Percentiles rank a stretch among this genome's conserved stretches.
phyloP scores from a whole-genome alignment of 2,797 vertebrate genomes.

The Carcharodon carcharias region DNA sequence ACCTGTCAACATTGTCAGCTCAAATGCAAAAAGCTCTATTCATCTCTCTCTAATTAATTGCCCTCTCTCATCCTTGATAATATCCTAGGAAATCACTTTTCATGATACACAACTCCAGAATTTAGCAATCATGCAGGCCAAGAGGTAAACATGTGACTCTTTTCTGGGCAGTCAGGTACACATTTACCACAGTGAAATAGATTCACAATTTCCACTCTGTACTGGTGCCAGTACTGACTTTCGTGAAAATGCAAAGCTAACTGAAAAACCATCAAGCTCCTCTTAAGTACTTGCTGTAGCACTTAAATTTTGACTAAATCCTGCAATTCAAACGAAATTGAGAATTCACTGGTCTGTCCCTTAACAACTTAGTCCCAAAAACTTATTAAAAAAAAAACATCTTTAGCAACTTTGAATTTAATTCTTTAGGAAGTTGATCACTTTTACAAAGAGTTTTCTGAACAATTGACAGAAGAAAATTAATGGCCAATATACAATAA shows the following conservation, averaged over 20 bases:
- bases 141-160: neutral
- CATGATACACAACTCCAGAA: neutral
- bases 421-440: neutral
- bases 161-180: neutral
- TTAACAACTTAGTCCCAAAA: neutral
- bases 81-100: neutral
- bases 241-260: neutral
- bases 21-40: neutral
- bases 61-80: neutral
- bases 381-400: neutral
- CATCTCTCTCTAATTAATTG: neutral
- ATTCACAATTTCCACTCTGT: neutral
- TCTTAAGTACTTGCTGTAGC: neutral
- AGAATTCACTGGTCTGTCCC: neutral
- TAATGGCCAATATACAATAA: neutral
- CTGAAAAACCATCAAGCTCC: neutral
- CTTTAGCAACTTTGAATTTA: neutral
- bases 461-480: neutral
- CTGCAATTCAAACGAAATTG: neutral
- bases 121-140: neutral
- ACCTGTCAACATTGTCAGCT: neutral
- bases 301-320: neutral
- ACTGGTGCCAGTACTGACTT: neutral
- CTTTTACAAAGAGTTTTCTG: neutral
- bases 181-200: neutral